Evolutionary conservation across 2,888 invertebrate genomes (phyloP).

Genomic region (Tyria jacobaeae): DNA sequence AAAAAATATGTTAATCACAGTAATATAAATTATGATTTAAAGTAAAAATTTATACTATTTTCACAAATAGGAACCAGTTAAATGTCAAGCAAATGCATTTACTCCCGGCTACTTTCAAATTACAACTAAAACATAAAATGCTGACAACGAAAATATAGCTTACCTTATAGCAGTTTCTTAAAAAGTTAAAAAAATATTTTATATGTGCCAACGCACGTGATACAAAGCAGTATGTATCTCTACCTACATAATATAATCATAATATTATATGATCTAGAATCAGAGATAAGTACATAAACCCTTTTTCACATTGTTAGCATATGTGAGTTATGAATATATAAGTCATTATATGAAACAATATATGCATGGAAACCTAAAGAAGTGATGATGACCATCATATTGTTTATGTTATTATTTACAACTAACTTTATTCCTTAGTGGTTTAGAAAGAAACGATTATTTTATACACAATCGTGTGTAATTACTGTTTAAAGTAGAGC

Average conservation of each 20-base stretch:
- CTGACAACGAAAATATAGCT: neutral
- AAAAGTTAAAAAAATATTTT: neutral
- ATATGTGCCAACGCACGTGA: neutral
- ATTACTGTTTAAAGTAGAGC: neutral
- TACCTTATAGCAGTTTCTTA: neutral
- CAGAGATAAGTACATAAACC: neutral
- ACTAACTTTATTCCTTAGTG: constrained; percentile 28
- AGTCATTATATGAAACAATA: neutral
- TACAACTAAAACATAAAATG: too few species aligned
- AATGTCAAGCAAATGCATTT: neutral
- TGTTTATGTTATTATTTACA: constrained; percentile 46
- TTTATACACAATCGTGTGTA: constrained; percentile 7
- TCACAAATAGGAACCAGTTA: neutral
- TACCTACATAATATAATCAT: neutral
- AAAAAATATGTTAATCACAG: too few species aligned
- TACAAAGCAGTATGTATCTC: neutral
- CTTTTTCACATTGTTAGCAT: neutral
- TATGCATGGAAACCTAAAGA: neutral
- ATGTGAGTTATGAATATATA: neutral
- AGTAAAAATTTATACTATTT: too few species aligned
- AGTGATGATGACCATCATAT: neutral
- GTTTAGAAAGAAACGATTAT: constrained; percentile 10
- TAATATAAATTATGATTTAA: too few species aligned
- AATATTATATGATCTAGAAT: too few species aligned
- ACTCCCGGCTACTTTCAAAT: too few species aligned